phyloP scores from a whole-genome alignment of 2,797 vertebrate genomes.

The Danio choprae region DNA sequence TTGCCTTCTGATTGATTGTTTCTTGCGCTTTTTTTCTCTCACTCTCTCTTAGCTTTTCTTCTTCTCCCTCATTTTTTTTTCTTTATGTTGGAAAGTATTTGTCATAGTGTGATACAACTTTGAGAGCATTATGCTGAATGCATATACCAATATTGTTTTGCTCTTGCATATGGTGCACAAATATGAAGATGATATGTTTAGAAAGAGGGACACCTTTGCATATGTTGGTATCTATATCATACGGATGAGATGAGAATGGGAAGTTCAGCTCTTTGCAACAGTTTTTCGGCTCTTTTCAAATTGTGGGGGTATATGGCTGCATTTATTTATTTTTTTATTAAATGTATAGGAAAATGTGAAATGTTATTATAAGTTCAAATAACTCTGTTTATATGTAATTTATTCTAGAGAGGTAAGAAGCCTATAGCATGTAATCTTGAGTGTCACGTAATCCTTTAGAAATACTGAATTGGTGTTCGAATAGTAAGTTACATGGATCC shows the following conservation, averaged over 20 bases:
- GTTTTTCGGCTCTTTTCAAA: too few relatives aligned
- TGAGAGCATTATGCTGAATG: constrained; percentile 59
- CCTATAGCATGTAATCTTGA: neutral
- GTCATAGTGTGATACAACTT: constrained; percentile 56
- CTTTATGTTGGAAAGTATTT: constrained; percentile 51
- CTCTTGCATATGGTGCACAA: constrained; percentile 51
- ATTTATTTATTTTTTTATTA: too few relatives aligned
- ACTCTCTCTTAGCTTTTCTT: constrained; percentile 43
- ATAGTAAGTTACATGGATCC: too few relatives aligned
- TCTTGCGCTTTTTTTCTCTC: constrained; percentile 54
- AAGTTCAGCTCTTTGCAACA: neutral
- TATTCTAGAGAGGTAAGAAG: neutral
- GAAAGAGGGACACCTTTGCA: constrained; percentile 55
- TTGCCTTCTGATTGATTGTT: constrained; percentile 93
- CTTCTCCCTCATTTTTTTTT: constrained; percentile 44
- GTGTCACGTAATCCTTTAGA: neutral
- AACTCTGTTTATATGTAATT: neutral
- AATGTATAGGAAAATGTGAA: neutral
- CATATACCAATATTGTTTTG: constrained; percentile 64
- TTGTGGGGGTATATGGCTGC: too few relatives aligned
- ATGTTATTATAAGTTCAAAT: neutral
- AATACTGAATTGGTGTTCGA: neutral
- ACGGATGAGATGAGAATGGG: neutral
- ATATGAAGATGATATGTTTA: constrained; percentile 53
- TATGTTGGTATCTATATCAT: constrained; percentile 41